Percentiles rank a stretch among this genome's conserved stretches.
Evolutionary conservation across 2,113 vertebrate species (phyloP).

Genomic region (Rhinoderma darwinii): DNA sequence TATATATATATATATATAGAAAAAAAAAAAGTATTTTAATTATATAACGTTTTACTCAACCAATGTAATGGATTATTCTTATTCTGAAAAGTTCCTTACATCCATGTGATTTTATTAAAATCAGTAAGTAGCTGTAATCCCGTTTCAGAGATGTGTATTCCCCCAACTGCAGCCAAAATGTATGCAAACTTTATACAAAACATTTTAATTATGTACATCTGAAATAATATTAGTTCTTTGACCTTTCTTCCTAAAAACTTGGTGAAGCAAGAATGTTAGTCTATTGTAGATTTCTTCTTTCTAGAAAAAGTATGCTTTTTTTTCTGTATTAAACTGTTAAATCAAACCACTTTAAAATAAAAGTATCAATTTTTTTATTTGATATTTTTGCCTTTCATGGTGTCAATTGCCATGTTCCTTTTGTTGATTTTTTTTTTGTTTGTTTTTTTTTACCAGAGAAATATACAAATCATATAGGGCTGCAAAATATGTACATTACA

Average conservation of each 20-base stretch:
- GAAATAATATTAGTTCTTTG: conserved; percentile 40
- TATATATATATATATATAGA: too few species aligned
- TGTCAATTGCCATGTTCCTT: conserved; percentile 73
- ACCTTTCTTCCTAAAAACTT: conserved; percentile 12
- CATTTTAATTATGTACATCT: conserved; percentile 50
- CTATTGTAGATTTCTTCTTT: not conserved
- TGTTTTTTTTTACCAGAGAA: conserved; percentile 77
- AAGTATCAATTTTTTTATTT: conserved; percentile 80
- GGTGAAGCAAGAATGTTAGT: not conserved
- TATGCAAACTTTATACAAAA: conserved; percentile 44
- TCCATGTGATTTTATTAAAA: not conserved
- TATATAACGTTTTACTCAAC: not conserved
- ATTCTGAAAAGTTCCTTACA: not conserved
- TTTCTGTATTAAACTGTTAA: conserved; percentile 63
- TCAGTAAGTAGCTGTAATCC: not conserved
- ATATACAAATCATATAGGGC: conserved; percentile 84
- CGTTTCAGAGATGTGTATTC: not conserved
- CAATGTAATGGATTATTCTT: not conserved
- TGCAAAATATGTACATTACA: conserved; percentile 84
- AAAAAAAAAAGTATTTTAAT: not conserved
- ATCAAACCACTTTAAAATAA: conserved; percentile 80
- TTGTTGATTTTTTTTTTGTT: conserved; percentile 63
- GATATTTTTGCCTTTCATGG: conserved; percentile 76
- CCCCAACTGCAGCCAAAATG: conserved; percentile 29
- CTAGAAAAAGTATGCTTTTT: not conserved